Conservation (phyloP, 2,113 vertebrate species). For the Ibidorhyncha struthersii region DNA sequence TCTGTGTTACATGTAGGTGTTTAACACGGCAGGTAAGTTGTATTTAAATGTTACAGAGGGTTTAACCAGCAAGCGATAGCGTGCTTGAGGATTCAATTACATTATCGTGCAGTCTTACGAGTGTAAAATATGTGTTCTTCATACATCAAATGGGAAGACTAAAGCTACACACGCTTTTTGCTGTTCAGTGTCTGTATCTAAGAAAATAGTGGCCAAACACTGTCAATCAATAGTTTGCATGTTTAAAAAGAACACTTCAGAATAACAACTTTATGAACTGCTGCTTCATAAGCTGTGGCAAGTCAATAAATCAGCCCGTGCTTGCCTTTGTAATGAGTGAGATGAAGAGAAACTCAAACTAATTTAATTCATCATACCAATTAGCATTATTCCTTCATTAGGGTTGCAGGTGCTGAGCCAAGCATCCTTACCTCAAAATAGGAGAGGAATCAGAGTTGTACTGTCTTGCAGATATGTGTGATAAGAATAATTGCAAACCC, state of each 20-base stretch:
- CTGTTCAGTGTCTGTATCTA: background rate
- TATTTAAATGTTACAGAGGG: no score
- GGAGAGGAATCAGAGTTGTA: background rate
- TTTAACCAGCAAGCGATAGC: background rate
- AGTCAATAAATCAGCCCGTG: background rate
- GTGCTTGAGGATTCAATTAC: background rate
- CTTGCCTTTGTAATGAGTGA: background rate
- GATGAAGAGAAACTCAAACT: background rate
- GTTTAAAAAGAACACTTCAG: background rate
- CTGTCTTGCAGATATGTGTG: accelerated
- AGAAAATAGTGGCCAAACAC: background rate
- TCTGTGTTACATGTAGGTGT: background rate
- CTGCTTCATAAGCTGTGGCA: background rate
- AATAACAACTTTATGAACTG: background rate
- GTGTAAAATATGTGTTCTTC: background rate
- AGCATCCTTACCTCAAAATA: background rate
- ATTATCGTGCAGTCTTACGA: background rate
- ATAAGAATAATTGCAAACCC: background rate
- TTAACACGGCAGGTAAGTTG: background rate
- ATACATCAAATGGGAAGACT: background rate
- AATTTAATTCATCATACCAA: background rate
- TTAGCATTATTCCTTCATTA: background rate
- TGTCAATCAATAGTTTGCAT: background rate
- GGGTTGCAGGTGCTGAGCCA: background rate
- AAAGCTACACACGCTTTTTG: background rate